Evolutionary conservation across 2,797 vertebrate genomes (phyloP).

Genomic region (Pangasius larnaudii): DNA sequence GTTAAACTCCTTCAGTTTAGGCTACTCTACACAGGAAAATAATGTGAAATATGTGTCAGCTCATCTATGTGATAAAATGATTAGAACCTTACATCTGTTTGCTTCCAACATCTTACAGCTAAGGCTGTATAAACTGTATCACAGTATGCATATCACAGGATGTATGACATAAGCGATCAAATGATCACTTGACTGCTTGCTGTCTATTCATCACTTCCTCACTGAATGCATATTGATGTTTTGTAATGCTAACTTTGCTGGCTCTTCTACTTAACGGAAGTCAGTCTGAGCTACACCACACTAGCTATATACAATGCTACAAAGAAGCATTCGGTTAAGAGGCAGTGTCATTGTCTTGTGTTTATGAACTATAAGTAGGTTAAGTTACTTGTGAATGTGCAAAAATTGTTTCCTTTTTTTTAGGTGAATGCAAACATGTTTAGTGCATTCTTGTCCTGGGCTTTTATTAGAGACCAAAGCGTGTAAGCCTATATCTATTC

Average conservation of each 20-base stretch:
- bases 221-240: neutral
- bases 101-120: neutral
- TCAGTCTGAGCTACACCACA: neutral
- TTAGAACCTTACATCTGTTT: neutral
- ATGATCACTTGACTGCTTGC: constrained; percentile 31
- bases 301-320: neutral
- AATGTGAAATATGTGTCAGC: neutral
- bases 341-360: neutral
- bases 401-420: neutral
- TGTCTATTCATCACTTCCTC: constrained; percentile 23
- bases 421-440: neutral
- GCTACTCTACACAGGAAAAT: neutral
- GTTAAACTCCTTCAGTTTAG: constrained; percentile 5
- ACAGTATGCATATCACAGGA: neutral
- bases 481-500: neutral
- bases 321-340: constrained; percentile 1
- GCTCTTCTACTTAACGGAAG: constrained; percentile 2
- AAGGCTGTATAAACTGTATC: neutral
- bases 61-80: neutral
- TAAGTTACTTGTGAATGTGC: neutral
- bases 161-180: constrained; percentile 20
- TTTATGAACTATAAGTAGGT: neutral
- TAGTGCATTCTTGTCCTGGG: neutral
- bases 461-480: neutral
- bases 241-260: neutral